Conservation (phyloP, 2,888 invertebrate genomes). For the Ormyrus nitidulus region DNA sequence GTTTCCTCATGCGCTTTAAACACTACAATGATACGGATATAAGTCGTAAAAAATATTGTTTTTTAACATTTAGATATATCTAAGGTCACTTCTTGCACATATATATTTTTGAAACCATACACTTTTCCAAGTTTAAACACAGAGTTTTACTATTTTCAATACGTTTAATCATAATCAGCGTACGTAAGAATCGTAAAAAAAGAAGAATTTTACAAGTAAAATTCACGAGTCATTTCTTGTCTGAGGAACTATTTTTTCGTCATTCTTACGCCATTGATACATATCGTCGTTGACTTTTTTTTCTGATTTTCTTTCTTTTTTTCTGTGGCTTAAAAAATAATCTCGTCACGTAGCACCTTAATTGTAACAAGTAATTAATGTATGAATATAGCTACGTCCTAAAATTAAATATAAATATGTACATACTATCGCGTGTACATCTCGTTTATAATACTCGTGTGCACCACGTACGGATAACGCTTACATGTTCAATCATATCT, state of each 20-base stretch:
- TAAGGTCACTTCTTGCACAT: conserved; percentile 21
- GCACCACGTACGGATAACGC: conserved; percentile 29
- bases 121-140: background rate
- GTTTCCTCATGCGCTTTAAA: conserved; percentile 28
- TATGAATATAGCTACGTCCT: conserved; percentile 3
- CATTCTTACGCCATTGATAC: background rate
- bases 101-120: conserved; percentile 13
- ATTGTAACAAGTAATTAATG: conserved; percentile 3
- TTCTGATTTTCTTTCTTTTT: conserved; percentile 5
- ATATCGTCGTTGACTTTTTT: no score
- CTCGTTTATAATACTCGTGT: conserved; percentile 46
- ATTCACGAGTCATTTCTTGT: conserved; percentile 25
- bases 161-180: conserved; percentile 19
- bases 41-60: conserved; percentile 23
- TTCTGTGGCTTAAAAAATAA: conserved; percentile 35
- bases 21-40: conserved; percentile 9
- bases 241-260: conserved; percentile 49
- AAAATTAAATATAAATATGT: conserved; percentile 52
- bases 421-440: conserved; percentile 53
- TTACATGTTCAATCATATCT: conserved; percentile 30
- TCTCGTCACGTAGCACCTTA: conserved; percentile 51
- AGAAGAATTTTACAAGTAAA: conserved; percentile 32
- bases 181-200: conserved; percentile 30
- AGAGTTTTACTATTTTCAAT: background rate
- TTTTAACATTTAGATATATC: conserved; percentile 28